phyloP scores from a whole-genome alignment of 2,888 invertebrate genomes.

The Trilocha varians region DNA sequence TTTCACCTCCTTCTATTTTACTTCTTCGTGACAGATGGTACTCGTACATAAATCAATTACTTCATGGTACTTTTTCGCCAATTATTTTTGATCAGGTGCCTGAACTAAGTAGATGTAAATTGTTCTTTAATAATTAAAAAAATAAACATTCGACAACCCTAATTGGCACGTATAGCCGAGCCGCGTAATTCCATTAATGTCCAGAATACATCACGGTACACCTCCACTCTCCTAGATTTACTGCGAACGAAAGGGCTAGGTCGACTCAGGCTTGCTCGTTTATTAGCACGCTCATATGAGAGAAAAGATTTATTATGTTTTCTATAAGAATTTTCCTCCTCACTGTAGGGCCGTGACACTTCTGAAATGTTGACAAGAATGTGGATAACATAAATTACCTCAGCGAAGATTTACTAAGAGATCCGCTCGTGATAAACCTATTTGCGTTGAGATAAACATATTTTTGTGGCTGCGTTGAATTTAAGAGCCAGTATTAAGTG shows the following conservation, averaged over 20 bases:
- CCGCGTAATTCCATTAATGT: constrained; percentile 58
- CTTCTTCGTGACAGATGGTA: too few relatives aligned
- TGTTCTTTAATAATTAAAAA: too few relatives aligned
- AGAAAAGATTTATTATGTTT: constrained; percentile 37
- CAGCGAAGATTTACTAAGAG: neutral
- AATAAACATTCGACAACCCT: neutral
- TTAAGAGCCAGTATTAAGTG: neutral
- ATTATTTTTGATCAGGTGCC: too few relatives aligned
- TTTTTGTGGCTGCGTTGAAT: constrained; percentile 21
- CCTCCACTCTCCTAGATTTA: constrained; percentile 39
- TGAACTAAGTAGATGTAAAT: too few relatives aligned
- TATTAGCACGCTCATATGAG: constrained; percentile 44
- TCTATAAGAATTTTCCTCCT: constrained; percentile 7
- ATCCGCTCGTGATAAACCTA: neutral
- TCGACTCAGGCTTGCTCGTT: constrained; percentile 36
- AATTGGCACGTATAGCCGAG: constrained; percentile 39
- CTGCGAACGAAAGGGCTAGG: constrained; percentile 50
- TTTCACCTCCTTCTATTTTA: too few relatives aligned
- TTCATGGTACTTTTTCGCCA: too few relatives aligned
- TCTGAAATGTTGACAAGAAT: neutral
- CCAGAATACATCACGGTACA: constrained; percentile 47
- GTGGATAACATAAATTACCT: neutral
- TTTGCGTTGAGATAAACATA: constrained; percentile 18
- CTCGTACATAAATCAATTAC: too few relatives aligned
- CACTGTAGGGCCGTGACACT: neutral